Conservation (phyloP, 1,140 invertebrate genomes). For the Conus betulinus region DNA sequence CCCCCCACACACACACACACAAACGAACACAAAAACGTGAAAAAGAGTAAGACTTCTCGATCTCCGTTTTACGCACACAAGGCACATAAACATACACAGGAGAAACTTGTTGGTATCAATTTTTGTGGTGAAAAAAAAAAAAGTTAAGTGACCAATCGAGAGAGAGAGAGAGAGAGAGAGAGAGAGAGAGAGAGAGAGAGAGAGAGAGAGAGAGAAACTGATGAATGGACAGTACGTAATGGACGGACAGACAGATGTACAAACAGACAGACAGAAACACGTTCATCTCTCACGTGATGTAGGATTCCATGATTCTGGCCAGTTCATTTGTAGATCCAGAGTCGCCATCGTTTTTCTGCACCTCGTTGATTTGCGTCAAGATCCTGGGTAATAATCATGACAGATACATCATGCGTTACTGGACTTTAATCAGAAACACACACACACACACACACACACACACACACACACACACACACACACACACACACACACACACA, state of each 20-base stretch:
- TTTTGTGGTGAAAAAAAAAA: not conserved
- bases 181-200: conserved; percentile 8
- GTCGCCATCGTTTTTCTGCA: conserved; percentile 21
- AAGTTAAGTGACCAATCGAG: not conserved
- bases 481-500: conserved; percentile 19
- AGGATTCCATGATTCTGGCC: conserved; percentile 60
- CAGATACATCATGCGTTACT: not conserved
- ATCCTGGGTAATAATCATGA: not conserved
- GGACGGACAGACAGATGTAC: not conserved
- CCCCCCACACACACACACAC: too few relatives aligned
- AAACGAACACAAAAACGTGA: too few relatives aligned
- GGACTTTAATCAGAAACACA: not conserved
- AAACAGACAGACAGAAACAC: not conserved
- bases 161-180: conserved; percentile 6
- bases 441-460: conserved; percentile 6
- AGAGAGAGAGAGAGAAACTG: not conserved
- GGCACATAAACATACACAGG: too few relatives aligned
- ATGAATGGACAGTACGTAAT: not conserved
- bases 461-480: conserved; percentile 16
- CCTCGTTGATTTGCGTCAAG: not conserved
- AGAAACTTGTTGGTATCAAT: not conserved
- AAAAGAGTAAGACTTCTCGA: too few relatives aligned
- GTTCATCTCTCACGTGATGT: conserved; percentile 50
- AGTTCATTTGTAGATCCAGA: conserved; percentile 31
- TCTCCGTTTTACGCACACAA: too few relatives aligned